phyloP scores from a whole-genome alignment of 2,797 vertebrate species.

The Sebastes kiyomatsui region DNA sequence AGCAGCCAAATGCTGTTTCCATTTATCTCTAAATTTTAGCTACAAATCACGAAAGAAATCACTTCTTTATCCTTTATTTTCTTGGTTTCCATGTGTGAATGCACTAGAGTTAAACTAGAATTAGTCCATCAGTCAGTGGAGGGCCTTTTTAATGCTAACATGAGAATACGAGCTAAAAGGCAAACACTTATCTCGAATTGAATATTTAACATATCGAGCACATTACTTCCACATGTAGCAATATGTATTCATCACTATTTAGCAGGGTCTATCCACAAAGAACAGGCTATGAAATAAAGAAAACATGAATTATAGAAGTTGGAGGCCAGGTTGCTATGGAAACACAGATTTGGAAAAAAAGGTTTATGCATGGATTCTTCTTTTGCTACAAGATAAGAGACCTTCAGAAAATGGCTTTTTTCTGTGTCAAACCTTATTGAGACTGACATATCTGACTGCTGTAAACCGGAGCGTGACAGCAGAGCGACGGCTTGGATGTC shows the following conservation, averaged over 20 bases:
- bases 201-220: constrained; percentile 2
- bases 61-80: not conserved
- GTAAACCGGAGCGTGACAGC: not conserved
- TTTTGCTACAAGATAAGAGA: constrained; percentile 4
- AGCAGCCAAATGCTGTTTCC: not conserved
- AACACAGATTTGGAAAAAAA: constrained; percentile 51
- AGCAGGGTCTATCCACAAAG: not conserved
- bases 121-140: not conserved
- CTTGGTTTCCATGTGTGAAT: too few relatives aligned
- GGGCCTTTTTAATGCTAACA: not conserved
- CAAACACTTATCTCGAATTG: constrained; percentile 39
- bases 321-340: constrained; percentile 67
- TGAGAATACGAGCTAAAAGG: not conserved
- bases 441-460: not conserved
- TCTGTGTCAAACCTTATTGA: not conserved
- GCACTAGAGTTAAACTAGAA: not conserved
- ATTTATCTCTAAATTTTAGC: not conserved
- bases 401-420: not conserved
- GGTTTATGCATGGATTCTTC: constrained; percentile 22
- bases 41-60: not conserved
- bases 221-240: not conserved
- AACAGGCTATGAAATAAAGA: not conserved
- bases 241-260: not conserved
- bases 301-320: constrained; percentile 42
- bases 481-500: not conserved